phyloP scores from a whole-genome alignment of 2,113 vertebrate species.

The Centropus bengalensis region DNA sequence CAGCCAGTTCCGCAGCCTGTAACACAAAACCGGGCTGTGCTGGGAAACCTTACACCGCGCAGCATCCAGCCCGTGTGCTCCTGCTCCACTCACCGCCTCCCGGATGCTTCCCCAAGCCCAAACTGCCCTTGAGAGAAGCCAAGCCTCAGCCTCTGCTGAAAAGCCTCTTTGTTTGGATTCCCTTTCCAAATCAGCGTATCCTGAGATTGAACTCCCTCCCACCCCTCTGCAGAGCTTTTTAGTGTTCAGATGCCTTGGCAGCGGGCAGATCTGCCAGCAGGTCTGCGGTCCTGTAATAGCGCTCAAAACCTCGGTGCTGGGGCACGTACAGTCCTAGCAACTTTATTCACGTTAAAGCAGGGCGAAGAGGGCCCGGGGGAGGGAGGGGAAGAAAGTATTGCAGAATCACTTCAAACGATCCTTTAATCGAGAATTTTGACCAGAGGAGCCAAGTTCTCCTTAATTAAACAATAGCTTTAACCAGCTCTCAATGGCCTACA shows the following conservation, averaged over 20 bases:
- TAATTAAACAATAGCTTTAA: conserved; percentile 76
- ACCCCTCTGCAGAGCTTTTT: conserved; percentile 70
- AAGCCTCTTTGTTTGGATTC: conserved; percentile 82
- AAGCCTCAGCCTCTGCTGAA: conserved; percentile 78
- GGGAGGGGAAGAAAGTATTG: not conserved
- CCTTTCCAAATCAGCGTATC: conserved; percentile 78
- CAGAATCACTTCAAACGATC: conserved; percentile 71
- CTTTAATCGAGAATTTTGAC: conserved; percentile 67
- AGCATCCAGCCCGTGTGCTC: conserved; percentile 61
- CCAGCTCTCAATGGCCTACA: conserved; percentile 55
- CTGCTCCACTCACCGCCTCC: conserved; percentile 65
- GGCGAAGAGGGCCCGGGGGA: not conserved
- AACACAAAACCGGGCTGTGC: conserved; percentile 66
- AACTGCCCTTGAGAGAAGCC: conserved; percentile 75
- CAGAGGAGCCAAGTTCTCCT: conserved; percentile 61
- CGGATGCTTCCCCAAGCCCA: conserved; percentile 72
- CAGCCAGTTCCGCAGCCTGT: conserved; percentile 56
- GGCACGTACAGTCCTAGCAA: conserved; percentile 37
- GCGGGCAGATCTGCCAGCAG: conserved; percentile 67
- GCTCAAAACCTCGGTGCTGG: conserved; percentile 56
- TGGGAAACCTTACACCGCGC: conserved; percentile 67
- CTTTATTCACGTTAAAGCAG: not conserved
- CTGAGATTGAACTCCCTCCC: conserved; percentile 80
- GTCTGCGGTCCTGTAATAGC: conserved; percentile 66
- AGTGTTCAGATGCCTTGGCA: conserved; percentile 71